Percentiles rank a stretch among this genome's conserved stretches.
These are phyloP conservation scores for Chaetodon auriga DNA, from an alignment of 2,113 vertebrate genomes.

Conservation along the genomic window DNA sequence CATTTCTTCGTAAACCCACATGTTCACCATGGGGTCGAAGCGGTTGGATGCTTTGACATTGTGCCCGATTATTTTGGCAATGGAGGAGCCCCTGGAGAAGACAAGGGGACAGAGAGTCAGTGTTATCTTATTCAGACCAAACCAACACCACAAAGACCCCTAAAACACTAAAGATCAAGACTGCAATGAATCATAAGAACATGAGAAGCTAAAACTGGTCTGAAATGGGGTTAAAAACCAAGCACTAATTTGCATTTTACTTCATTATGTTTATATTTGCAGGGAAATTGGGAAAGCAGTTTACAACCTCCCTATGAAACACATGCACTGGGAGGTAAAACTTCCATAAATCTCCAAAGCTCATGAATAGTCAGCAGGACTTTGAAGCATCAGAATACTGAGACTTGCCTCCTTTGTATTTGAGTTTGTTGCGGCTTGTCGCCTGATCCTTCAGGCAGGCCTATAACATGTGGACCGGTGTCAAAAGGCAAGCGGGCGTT, in stretches of 20 bases:
- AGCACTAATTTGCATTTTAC: too few relatives aligned
- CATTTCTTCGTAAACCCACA: constrained; percentile 91
- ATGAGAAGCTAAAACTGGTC: not conserved
- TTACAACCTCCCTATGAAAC: too few relatives aligned
- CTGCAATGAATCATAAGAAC: not conserved
- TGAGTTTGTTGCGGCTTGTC: not conserved
- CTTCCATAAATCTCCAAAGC: not conserved
- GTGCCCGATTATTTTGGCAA: constrained; percentile 88
- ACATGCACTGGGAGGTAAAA: not conserved
- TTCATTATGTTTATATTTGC: not conserved
- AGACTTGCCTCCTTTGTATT: too few relatives aligned
- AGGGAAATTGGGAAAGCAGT: not conserved
- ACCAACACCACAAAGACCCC: too few relatives aligned
- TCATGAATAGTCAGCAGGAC: not conserved
- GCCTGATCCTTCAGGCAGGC: not conserved
- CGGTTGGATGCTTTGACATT: constrained; percentile 85
- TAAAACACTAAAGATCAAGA: not conserved
- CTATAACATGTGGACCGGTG: not conserved
- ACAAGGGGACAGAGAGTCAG: not conserved
- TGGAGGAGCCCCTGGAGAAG: constrained; percentile 85
- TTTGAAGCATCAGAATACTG: not conserved
- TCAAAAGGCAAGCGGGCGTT: not conserved
- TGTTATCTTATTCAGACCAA: not conserved
- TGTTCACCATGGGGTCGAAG: constrained; percentile 87
- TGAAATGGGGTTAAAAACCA: not conserved